Evolutionary conservation across 1,140 invertebrate species (phyloP).

Genomic region (Danaus plexippus): DNA sequence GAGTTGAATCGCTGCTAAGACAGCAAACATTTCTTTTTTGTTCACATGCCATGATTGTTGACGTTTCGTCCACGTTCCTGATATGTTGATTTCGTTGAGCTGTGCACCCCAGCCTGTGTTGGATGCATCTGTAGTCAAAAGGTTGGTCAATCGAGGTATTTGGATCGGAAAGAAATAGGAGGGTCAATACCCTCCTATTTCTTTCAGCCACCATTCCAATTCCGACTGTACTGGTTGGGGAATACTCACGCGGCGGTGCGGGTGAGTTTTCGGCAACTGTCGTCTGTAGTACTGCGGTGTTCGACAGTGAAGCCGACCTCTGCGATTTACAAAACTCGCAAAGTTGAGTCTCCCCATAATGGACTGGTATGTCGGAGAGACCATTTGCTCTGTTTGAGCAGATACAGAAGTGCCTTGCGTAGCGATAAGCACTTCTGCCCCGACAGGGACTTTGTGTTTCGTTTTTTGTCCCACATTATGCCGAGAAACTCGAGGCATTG

Average conservation of each 20-base stretch:
- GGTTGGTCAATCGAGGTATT: constrained; percentile 14
- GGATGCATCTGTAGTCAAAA: constrained; percentile 20
- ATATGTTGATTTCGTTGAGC: constrained; percentile 14
- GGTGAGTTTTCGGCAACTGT: constrained; percentile 13
- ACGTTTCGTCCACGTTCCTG: constrained; percentile 19
- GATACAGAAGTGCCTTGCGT: constrained; percentile 17
- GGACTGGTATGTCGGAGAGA: constrained; percentile 21
- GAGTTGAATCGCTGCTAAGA: constrained; percentile 26
- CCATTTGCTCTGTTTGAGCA: constrained; percentile 12
- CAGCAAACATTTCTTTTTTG: constrained; percentile 38
- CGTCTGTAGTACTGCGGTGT: constrained; percentile 26
- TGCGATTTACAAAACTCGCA: constrained; percentile 68
- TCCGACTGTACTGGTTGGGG: constrained; percentile 8
- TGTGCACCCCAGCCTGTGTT: constrained; percentile 18
- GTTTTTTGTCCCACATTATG: constrained; percentile 35
- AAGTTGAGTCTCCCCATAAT: constrained; percentile 42
- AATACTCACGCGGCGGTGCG: background rate
- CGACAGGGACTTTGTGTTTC: constrained; percentile 27
- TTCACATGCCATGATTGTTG: constrained; percentile 37
- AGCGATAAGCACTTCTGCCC: constrained; percentile 20
- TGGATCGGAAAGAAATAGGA: too few relatives aligned
- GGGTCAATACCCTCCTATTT: constrained; percentile 7
- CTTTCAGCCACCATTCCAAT: constrained; percentile 16
- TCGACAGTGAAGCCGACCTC: constrained; percentile 48
- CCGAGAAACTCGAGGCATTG: constrained; percentile 38